Evolutionary conservation across 1,140 invertebrate species (phyloP).

Genomic region (Lepidostoma basale): DNA sequence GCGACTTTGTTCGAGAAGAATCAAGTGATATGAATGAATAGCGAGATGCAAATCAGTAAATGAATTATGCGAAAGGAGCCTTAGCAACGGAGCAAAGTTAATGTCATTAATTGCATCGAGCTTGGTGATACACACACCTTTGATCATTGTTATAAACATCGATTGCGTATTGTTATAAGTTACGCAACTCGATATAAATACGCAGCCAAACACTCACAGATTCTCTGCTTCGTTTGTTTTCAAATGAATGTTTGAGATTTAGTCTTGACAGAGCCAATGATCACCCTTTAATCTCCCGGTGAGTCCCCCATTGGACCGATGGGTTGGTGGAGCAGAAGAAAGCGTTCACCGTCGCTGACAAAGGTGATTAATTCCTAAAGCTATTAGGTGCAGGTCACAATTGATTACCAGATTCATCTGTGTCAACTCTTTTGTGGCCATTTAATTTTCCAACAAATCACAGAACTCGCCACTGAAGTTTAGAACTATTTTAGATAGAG

Average conservation of each 20-base stretch:
- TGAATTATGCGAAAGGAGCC: constrained; percentile 3
- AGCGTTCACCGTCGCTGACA: constrained; percentile 6
- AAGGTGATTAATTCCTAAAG: constrained; percentile 26
- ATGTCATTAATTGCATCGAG: not conserved
- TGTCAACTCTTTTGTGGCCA: too few species aligned
- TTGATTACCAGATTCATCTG: too few species aligned
- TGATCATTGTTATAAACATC: too few species aligned
- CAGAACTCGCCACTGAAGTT: too few species aligned
- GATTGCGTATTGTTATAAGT: too few species aligned
- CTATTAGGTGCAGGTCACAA: too few species aligned
- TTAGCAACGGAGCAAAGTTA: not conserved
- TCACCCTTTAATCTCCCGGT: not conserved
- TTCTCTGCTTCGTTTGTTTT: constrained; percentile 2
- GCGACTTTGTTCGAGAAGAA: not conserved
- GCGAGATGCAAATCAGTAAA: constrained; percentile 7
- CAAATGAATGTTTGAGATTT: constrained; percentile 9
- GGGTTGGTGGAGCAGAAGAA: constrained; percentile 18
- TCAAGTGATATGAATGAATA: not conserved
- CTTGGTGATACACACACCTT: too few species aligned
- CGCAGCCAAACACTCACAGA: too few species aligned
- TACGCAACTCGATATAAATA: too few species aligned
- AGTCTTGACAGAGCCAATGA: not conserved
- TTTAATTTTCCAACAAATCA: too few species aligned
- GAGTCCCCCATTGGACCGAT: not conserved
- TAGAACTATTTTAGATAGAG: too few species aligned